Evolutionary conservation across 2,113 vertebrate genomes (phyloP), one percentile per base, ranked within the genome.

Genomic region (Rana temporaria): DNA sequence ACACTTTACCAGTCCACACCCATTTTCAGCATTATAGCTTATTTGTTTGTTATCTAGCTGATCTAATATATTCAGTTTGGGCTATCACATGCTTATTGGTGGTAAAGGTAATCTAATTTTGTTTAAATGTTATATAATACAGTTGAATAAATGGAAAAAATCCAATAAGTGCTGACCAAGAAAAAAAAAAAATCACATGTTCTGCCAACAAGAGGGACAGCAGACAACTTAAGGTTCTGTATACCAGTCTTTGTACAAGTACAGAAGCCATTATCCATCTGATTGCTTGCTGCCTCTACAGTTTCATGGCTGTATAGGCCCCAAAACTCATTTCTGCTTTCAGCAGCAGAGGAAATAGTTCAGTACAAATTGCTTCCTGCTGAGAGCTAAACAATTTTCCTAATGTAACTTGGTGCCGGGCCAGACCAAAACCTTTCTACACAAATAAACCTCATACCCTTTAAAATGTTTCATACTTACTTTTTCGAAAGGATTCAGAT

Each of bases 321-420:
- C 30, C 19, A 75, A 65, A 30, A 12, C 60, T 4, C 66, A 66
- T 75, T 74, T 18, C 80, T 59, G 38, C 48, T 65, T 73, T 81
- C 59, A 73, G 62, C 79, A 59, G 26, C 70, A 30, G n/a, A 64
- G 80, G 80, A 82, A 75, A 82, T 75, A 75, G 71, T 82, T 75
- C 30, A 82, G 32, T 56, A 67, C 30, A 75, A 75, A 82, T 75
- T 67, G 22, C 62, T 82, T 82, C 80, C 80, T 75, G 53, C 71
- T 75, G 53, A 59, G 52, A 82, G 71, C 48, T 57, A 30, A 82
- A 75, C 80, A 66, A 66, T 82, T 75, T 75, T 74, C 79, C 63
- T 75, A 75, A 74, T 82, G 70, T 82, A 38, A 82, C 80, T 32
- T 82, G 71, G 63, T 82, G 55, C 6, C 18, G 6, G 4, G 71